Evolutionary conservation across 2,888 invertebrate species (phyloP).

Genomic region (Drosophila longiperda): DNA sequence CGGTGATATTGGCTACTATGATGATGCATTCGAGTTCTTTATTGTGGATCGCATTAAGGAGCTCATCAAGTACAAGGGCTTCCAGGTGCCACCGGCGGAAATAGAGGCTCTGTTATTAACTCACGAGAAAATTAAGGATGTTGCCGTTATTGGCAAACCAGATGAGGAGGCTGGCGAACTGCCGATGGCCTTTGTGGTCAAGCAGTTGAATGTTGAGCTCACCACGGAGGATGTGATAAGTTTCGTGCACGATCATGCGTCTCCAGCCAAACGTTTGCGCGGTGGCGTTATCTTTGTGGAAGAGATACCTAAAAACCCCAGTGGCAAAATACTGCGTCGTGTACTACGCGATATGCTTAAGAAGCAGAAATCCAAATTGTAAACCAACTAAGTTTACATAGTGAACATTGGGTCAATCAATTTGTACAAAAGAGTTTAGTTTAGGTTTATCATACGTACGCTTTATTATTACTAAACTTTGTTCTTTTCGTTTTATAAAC

Average conservation of each 20-base stretch:
- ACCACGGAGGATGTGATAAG: slow-evolving; percentile 87
- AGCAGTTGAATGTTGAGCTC: slow-evolving; percentile 86
- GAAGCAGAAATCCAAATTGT: slow-evolving; percentile 83
- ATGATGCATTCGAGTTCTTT: slow-evolving; percentile 90
- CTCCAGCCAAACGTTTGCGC: slow-evolving; percentile 90
- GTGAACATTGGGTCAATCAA: slow-evolving; percentile 1
- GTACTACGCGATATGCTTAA: slow-evolving; percentile 82
- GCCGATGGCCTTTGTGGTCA: slow-evolving; percentile 91
- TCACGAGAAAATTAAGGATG: slow-evolving; percentile 90
- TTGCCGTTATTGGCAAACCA: slow-evolving; percentile 92
- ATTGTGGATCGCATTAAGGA: slow-evolving; percentile 95
- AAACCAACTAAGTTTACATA: slow-evolving; percentile 39
- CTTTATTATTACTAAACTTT: slow-evolving; percentile 73
- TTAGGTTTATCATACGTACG: slow-evolving; percentile 53
- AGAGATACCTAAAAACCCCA: slow-evolving; percentile 91
- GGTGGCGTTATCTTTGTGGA: slow-evolving; percentile 91
- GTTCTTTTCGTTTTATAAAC: slow-evolving; percentile 67
- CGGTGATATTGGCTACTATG: slow-evolving; percentile 94
- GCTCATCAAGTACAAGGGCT: slow-evolving; percentile 95
- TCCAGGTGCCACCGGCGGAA: slow-evolving; percentile 95
- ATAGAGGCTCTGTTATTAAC: slow-evolving; percentile 91
- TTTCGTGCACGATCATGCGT: slow-evolving; percentile 87
- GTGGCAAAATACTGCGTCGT: slow-evolving; percentile 92
- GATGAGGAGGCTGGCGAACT: slow-evolving; percentile 91
- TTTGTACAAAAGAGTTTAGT: slow-evolving; percentile 49